These are phyloP conservation scores for Pterophyllum scalare DNA, from an alignment of 2,113 vertebrate species.

Conservation along the genomic window DNA sequence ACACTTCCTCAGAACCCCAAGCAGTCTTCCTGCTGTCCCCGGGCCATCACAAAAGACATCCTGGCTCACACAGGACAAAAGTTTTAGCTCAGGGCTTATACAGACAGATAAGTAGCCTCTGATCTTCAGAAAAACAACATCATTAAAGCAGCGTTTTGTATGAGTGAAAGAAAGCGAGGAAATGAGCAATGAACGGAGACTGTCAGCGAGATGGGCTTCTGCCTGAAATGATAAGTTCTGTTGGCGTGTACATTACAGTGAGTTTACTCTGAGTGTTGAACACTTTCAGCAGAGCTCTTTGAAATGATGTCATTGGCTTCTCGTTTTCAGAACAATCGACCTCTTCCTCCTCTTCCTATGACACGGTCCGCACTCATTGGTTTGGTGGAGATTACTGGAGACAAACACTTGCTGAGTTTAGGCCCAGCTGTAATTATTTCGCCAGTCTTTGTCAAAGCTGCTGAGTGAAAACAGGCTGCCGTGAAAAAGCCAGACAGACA, in stretches of 20 bases:
- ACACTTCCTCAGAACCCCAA: constrained; percentile 72
- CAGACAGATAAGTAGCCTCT: constrained; percentile 11
- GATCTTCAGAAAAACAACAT: constrained; percentile 21
- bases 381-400: constrained; percentile 63
- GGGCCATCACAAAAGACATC: constrained; percentile 73
- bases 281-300: constrained; percentile 58
- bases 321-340: constrained; percentile 80
- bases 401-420: constrained; percentile 67
- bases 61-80: constrained; percentile 51
- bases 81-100: constrained; percentile 22
- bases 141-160: not conserved
- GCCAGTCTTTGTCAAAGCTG: constrained; percentile 76
- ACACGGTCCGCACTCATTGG: constrained; percentile 62
- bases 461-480: constrained; percentile 76
- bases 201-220: constrained; percentile 10
- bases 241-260: constrained; percentile 33
- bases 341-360: constrained; percentile 82
- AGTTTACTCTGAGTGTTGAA: constrained; percentile 43
- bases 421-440: constrained; percentile 79
- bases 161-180: constrained; percentile 6
- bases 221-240: constrained; percentile 49
- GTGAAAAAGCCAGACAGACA: constrained; percentile 66
- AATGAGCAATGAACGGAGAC: constrained; percentile 1
- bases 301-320: constrained; percentile 79
- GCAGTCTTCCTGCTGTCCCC: constrained; percentile 76